Conservation (phyloP, 2,797 vertebrate species). For the Hozukius guyotensis region DNA sequence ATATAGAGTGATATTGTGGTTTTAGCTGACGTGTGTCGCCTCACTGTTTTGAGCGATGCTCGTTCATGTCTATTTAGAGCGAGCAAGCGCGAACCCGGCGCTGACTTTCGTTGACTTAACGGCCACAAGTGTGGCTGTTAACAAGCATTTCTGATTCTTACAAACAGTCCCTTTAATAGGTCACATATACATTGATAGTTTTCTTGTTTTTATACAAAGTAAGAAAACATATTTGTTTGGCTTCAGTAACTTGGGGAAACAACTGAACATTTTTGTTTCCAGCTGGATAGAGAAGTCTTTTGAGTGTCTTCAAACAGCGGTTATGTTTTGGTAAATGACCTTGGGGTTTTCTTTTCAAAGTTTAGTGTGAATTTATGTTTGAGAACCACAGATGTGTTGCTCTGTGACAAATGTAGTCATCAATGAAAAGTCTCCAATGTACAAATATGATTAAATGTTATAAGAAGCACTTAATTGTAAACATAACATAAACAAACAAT, state of each 20-base stretch:
- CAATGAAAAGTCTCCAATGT: neutral
- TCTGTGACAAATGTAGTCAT: neutral
- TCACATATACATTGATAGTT: too few relatives aligned
- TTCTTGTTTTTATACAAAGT: too few relatives aligned
- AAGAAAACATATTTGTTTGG: neutral
- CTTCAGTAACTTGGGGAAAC: neutral
- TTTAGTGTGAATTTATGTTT: neutral
- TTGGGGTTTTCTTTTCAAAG: neutral
- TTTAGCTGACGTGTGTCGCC: too few relatives aligned
- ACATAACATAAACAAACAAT: neutral
- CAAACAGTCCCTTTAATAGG: too few relatives aligned
- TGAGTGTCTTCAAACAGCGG: neutral
- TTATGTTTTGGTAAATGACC: neutral
- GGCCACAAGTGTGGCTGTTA: too few relatives aligned
- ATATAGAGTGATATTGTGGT: too few relatives aligned
- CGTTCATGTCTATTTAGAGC: too few relatives aligned
- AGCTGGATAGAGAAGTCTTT: neutral
- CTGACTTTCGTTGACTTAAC: too few relatives aligned
- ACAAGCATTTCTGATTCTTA: too few relatives aligned
- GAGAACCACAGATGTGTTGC: neutral
- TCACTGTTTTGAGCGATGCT: too few relatives aligned
- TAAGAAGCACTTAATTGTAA: neutral
- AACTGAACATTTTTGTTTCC: neutral
- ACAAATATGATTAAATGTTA: neutral
- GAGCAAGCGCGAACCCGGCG: too few relatives aligned